phyloP scores from a whole-genome alignment of 2,113 vertebrate genomes.

The Callipepla squamata region DNA sequence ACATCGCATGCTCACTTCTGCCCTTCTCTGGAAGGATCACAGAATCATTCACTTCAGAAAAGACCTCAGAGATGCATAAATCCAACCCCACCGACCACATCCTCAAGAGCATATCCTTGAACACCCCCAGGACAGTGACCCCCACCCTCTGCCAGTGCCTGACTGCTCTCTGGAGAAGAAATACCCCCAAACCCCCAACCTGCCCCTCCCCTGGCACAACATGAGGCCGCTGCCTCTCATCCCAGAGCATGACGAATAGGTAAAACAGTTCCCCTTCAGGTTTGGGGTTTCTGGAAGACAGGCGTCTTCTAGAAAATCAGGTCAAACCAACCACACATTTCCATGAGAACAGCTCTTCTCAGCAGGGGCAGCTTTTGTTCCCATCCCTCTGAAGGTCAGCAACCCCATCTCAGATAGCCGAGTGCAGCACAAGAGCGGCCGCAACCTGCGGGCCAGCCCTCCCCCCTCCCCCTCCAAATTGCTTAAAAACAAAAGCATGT shows the following conservation, averaged over 20 bases:
- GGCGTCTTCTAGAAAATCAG: background rate
- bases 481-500: slow-evolving; percentile 34
- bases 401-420: accelerated
- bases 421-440: background rate
- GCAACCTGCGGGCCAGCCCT: background rate
- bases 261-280: background rate
- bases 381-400: background rate
- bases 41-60: no score
- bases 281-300: background rate
- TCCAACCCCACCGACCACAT: no score
- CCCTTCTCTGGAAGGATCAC: background rate
- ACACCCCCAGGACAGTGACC: no score
- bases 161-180: no score
- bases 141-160: no score
- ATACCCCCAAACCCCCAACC: no score
- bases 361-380: background rate
- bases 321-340: background rate
- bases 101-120: no score
- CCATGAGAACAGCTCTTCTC: background rate
- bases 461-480: background rate
- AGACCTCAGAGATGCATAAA: no score
- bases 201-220: no score
- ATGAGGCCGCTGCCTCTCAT: no score
- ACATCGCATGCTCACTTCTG: background rate
- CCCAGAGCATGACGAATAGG: background rate